A percentile compares a stretch with the other conserved stretches of the same genome.
These are phyloP conservation scores for Saccopteryx bilineata DNA, from an alignment of 2,113 vertebrate genomes.

Conservation along the genomic window DNA sequence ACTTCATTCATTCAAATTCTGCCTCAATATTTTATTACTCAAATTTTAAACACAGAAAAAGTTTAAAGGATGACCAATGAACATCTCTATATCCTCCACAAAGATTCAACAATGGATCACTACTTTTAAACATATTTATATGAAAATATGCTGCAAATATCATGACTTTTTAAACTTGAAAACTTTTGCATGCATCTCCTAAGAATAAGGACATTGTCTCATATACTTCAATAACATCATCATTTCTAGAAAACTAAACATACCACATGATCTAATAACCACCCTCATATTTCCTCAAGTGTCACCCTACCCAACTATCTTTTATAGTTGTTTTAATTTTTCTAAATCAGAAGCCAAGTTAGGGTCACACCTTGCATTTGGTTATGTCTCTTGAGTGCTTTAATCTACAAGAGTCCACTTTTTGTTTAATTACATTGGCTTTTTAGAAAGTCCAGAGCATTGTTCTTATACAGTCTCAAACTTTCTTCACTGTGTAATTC, in stretches of 20 bases:
- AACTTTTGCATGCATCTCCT: constrained; percentile 61
- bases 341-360: background rate
- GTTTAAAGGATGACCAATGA: background rate
- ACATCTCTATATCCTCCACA: background rate
- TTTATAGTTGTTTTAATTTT: background rate
- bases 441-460: constrained; percentile 11
- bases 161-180: constrained; percentile 28
- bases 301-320: background rate
- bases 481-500: background rate
- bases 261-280: background rate
- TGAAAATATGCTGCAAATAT: constrained; percentile 54
- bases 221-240: background rate
- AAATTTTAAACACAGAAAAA: constrained; percentile 45
- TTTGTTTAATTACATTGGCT: constrained; percentile 13
- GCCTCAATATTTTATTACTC: constrained; percentile 61
- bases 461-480: background rate
- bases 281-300: background rate
- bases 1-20: constrained; percentile 53
- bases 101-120: constrained; percentile 12
- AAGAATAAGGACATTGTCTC: background rate
- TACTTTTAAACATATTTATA: constrained; percentile 36
- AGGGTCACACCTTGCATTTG: background rate
- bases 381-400: background rate
- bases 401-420: background rate
- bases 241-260: constrained; percentile 46